Evolutionary conservation across 2,797 vertebrate species (phyloP), one percentile per base, ranked within the genome.

Genomic region (Anguilla obscura): DNA sequence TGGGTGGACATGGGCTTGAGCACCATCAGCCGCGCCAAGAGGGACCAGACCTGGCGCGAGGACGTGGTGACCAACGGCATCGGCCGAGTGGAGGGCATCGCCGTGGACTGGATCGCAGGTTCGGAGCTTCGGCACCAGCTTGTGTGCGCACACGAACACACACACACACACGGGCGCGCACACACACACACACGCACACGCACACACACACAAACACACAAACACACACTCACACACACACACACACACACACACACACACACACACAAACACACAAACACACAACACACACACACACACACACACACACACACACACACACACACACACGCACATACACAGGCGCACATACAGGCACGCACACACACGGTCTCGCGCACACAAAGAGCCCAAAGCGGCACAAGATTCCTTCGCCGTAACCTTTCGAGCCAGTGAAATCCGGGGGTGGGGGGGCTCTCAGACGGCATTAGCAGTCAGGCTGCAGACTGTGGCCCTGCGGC

Each of bases 1-100:
- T 99, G 98, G 98, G 98, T 99, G 92, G 98, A 99, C 93, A 99
- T 99, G 98, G 98, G 98, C 6, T 95, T 99, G 87, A 99, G 98
- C 93, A 99, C 98, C 90, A 99, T 99, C 93, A 99, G 98, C 93
- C 94, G 98, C 85, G 98, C 98, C 76, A 99, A 99, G 92, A 92
- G 98, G 89, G 98, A 99, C 93, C 98, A 99, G 96, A 99, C 98
- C 0, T 99, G 98, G 98, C 95, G 98, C 0, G 98, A 99, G 89
- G 98, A 99, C 0, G 98, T 99, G 63, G 96, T 99, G 85, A 99
- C 98, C 92, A 99, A 99, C 0, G 98, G 98, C 92, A 99, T 99
- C 0, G 98, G 98, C 80, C 96, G 98, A 0, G 98, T 99, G 90
- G 98, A 99, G 90, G 98, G 98, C 92, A 99, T 99, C 3, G 98